Evolutionary conservation across 2,797 vertebrate species (phyloP).

Genomic region (Cynopterus sphinx): DNA sequence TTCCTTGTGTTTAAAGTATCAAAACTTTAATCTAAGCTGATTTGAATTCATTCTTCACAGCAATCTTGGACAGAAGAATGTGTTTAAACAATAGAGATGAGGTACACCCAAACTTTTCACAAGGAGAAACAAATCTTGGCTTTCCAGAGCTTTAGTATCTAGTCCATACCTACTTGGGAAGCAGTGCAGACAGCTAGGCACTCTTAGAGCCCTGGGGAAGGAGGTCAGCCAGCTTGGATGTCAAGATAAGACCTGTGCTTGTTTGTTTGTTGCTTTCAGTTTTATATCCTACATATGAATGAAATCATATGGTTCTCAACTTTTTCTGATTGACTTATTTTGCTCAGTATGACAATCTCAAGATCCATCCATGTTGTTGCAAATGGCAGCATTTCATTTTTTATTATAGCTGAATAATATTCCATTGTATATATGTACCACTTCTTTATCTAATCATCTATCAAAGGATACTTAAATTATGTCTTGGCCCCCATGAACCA

Average conservation of each 20-base stretch:
- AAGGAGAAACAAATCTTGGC: neutral
- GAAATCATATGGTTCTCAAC: too few relatives aligned
- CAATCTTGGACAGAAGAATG: neutral
- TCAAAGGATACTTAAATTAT: too few relatives aligned
- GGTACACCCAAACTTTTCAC: neutral
- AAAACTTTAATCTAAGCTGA: neutral
- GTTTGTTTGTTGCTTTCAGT: too few relatives aligned
- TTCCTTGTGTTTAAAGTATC: neutral
- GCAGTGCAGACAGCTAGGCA: neutral
- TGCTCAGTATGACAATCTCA: too few relatives aligned
- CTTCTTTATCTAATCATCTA: too few relatives aligned
- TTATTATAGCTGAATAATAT: too few relatives aligned
- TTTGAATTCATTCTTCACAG: slow-evolving; percentile 6
- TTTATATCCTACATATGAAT: too few relatives aligned
- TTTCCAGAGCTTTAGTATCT: neutral
- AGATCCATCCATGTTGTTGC: too few relatives aligned
- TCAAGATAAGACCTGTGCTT: neutral
- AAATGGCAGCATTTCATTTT: too few relatives aligned
- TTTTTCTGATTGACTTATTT: too few relatives aligned
- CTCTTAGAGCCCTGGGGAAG: neutral
- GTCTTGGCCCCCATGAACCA: too few relatives aligned
- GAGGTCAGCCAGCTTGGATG: neutral
- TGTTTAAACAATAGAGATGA: slow-evolving; percentile 16
- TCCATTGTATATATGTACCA: too few relatives aligned
- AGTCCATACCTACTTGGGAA: neutral